A percentile compares a stretch with the other conserved stretches of the same genome.
Conservation (phyloP, 2,888 invertebrate genomes). For the Sarcophaga carnaria region DNA sequence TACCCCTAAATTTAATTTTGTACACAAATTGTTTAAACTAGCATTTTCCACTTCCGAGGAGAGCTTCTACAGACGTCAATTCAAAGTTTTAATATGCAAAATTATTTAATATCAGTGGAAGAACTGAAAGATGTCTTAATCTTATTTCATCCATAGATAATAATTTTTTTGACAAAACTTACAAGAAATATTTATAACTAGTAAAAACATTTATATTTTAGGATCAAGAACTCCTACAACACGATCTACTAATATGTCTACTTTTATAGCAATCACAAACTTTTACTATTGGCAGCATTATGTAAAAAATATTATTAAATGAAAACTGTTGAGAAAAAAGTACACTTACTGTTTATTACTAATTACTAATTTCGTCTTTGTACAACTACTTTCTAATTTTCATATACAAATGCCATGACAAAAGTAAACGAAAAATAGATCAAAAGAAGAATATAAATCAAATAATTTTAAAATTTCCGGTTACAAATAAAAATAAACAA, state of each 20-base stretch:
- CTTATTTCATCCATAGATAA: too few species aligned
- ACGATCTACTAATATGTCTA: too few species aligned
- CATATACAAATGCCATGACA: slow-evolving; percentile 31
- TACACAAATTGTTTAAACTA: too few species aligned
- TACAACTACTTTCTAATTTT: slow-evolving; percentile 59
- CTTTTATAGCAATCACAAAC: not conserved
- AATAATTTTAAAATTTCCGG: slow-evolving; percentile 57
- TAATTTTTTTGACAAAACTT: too few species aligned
- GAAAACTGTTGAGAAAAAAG: slow-evolving; percentile 5
- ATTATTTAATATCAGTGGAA: too few species aligned
- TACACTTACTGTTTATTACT: not conserved
- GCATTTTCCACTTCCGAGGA: too few species aligned
- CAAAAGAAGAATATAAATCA: slow-evolving; percentile 29
- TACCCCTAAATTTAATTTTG: too few species aligned
- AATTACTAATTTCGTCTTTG: slow-evolving; percentile 7
- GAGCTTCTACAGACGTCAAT: too few species aligned
- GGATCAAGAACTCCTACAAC: too few species aligned
- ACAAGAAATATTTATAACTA: too few species aligned
- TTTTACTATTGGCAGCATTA: not conserved
- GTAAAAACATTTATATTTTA: not conserved
- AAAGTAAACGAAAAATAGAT: slow-evolving; percentile 28
- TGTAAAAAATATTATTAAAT: not conserved
- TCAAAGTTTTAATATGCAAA: too few species aligned
- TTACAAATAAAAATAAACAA: slow-evolving; percentile 49
- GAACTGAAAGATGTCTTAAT: too few species aligned